Evolutionary conservation across 1,140 invertebrate genomes (phyloP), one percentile per base, ranked within the genome.

Genomic region (Drosophila kepulauana): DNA sequence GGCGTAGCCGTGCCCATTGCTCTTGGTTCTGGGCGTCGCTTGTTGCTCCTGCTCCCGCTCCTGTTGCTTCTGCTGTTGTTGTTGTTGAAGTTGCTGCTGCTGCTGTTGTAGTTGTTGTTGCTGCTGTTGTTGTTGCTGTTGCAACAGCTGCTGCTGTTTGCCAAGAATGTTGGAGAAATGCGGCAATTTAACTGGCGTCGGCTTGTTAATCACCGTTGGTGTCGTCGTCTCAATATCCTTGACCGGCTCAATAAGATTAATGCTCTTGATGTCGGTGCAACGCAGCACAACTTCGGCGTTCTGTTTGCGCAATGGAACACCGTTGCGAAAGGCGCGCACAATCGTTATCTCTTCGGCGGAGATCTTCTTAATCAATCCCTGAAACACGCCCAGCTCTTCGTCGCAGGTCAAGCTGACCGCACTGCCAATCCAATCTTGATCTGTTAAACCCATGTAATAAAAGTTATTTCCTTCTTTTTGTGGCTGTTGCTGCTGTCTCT

Each of bases 271-370:
- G 43, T 92, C 91, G 10, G 69, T 56, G 25, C 93, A 95, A 93
- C 93, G 93, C 16, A 96, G 91, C 35, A 94, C 94, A 45, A 96
- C 93, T 78, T 95, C 93, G 6, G 94, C 92, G 33, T 94, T 93
- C 46, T 93, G 93, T 79, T 95, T 92, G 35, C 85, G 89, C 56
- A 93, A 93, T 46, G 96, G 96, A 16, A 97, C 94, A 4, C 97
- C 97, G 93, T 98, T 97, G 70, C 95, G 94, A 91, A 97, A 97
- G 6, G 96, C 95, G 91, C 97, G 95, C 10, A 94, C 94, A 33
- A 98, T 93, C 2, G 96, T 97, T 45, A 98, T 95, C 28, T 95
- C 95, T 75, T 94, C 93, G 49, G 94, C 94, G 75, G 96, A 95
- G 10, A 97, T 95, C 82, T 95, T 94, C 20, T 94, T 92, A 62